Conservation (phyloP, 2,797 vertebrate species). For the Leucoraja ocellata region DNA sequence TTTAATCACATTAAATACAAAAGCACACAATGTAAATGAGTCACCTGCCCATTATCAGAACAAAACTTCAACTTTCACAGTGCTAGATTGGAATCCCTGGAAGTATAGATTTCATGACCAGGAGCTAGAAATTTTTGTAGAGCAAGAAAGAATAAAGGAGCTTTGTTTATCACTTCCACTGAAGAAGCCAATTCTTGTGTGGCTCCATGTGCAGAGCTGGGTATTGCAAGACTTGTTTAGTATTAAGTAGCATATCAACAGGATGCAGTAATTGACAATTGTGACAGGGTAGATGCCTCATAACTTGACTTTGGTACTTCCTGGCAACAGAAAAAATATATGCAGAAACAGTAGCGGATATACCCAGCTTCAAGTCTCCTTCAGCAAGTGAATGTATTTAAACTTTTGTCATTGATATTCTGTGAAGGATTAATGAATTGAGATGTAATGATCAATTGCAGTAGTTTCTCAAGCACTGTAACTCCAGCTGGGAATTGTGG, state of each 20-base stretch:
- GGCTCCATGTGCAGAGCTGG: background rate
- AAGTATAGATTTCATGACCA: constrained; percentile 38
- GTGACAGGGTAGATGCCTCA: background rate
- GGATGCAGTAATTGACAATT: background rate
- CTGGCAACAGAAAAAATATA: background rate
- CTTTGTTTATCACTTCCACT: constrained; percentile 34
- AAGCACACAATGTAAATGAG: background rate
- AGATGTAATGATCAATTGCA: background rate
- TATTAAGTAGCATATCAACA: constrained; percentile 25
- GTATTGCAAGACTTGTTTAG: background rate
- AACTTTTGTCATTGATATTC: background rate
- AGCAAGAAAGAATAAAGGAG: constrained; percentile 32
- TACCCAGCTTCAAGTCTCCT: background rate
- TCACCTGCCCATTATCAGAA: constrained; percentile 5
- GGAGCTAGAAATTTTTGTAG: constrained; percentile 35
- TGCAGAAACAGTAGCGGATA: background rate
- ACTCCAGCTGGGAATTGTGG: background rate
- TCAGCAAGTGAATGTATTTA: background rate
- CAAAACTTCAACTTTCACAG: background rate
- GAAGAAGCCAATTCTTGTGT: constrained; percentile 18
- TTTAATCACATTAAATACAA: constrained; percentile 13
- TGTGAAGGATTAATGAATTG: background rate
- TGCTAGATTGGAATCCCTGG: constrained; percentile 15
- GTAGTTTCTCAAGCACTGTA: background rate
- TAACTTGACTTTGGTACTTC: background rate